Evolutionary conservation across 2,888 invertebrate genomes (phyloP), one percentile per base, ranked within the genome.

Genomic region (Eudemis profundana): DNA sequence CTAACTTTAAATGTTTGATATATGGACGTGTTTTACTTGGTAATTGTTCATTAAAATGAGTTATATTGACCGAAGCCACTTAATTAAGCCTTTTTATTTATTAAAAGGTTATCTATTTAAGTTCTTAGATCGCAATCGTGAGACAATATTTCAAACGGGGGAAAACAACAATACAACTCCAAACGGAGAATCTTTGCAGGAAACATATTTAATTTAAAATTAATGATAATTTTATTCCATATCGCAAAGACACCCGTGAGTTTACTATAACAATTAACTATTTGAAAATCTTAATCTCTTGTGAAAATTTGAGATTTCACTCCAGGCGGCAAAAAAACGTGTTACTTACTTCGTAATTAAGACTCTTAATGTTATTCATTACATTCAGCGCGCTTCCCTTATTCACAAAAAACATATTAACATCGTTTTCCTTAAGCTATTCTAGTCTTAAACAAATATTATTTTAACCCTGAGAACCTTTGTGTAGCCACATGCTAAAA

Each of bases 401-500:
- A 27, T 27, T n/a, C 46, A 19, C n/a, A 33, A 27, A 23, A 47
- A 15, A 51, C 3, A 29, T n/a, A 44, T 23, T 42, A 36, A 44
- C 40, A 27, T 51, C 38, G 19, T 21, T 10, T 44, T 17, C 27
- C 21, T 36, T 4, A 27, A 53, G 8, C 23, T 57, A 50, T 42
- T 57, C 51, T 36, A 44, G 15, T 33, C 27, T 7, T 15, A 33
- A 51, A 21, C 50, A 64, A 64, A 64, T 59, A 64, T 57, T 64
- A 36, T 42, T 36, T 50, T 64, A 64, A 64, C 64, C 64, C 44
- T 51, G 36, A 44, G 36, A 59, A 51, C 51, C 61, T 33, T 40
- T 27, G 7, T 0, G 15, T 7, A 61, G 36, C 40, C 69, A 66
- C 64, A 73, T 61, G 67, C 69, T 69, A 72, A 67, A 70, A 63